Evolutionary conservation across 37 sponge, comb jelly and placozoan species (phyloP).

Genomic region (Mnemiopsis leidyi): DNA sequence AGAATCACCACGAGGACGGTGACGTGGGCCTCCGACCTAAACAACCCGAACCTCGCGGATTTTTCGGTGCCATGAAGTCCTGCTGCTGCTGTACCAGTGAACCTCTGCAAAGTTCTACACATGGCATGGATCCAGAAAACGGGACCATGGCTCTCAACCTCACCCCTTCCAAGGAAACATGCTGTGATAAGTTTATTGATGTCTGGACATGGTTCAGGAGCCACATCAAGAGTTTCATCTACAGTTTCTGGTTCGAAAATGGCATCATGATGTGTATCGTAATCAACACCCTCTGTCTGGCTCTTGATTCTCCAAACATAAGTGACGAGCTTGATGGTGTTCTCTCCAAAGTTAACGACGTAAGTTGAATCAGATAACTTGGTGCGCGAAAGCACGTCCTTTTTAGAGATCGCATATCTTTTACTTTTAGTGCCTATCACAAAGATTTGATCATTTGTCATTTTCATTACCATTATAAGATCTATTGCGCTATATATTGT

Average conservation of each 20-base stretch:
- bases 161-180: background rate
- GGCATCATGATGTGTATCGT: slow-evolving; percentile 66
- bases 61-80: background rate
- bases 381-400: no score
- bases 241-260: slow-evolving; percentile 61
- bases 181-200: slow-evolving; percentile 45
- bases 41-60: background rate
- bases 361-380: no score
- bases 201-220: slow-evolving; percentile 42
- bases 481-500: no score
- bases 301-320: slow-evolving; percentile 42
- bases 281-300: slow-evolving; percentile 65
- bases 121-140: slow-evolving; percentile 32
- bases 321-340: background rate
- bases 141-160: background rate
- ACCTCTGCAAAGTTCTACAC: background rate
- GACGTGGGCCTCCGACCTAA: background rate
- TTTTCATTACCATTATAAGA: no score
- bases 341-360: slow-evolving; percentile 54
- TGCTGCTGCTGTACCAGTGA: slow-evolving; percentile 12
- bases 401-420: no score
- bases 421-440: no score
- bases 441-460: background rate
- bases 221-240: slow-evolving; percentile 55
- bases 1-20: slow-evolving; percentile 20